Evolutionary conservation across 2,797 vertebrate genomes (phyloP).

Genomic region (Halcyon chelicuti): DNA sequence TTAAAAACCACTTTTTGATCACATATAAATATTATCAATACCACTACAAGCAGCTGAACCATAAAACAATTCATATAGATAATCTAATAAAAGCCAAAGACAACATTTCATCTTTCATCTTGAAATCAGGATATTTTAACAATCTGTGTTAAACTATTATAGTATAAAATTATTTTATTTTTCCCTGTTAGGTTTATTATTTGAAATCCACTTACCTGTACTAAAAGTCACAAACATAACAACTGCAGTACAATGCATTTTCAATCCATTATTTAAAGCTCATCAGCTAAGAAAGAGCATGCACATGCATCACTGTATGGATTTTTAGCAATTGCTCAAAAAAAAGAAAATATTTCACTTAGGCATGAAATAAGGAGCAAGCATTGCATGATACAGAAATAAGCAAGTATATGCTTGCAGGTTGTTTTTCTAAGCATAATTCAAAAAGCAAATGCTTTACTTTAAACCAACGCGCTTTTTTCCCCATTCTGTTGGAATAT

Average conservation of each 20-base stretch:
- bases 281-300: constrained; percentile 63
- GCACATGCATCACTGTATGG: constrained; percentile 74
- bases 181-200: background rate
- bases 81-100: background rate
- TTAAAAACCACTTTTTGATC: background rate
- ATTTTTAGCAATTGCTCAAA: constrained; percentile 22
- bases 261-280: constrained; percentile 41
- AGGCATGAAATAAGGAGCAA: constrained; percentile 13
- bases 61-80: background rate
- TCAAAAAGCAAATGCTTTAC: background rate
- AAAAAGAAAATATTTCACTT: background rate
- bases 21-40: accelerated
- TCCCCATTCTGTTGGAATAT: background rate
- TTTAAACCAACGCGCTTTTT: background rate
- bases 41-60: background rate
- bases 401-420: background rate
- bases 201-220: constrained; percentile 73
- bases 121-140: background rate
- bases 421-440: background rate
- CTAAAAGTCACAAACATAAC: constrained; percentile 36
- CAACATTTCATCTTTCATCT: background rate
- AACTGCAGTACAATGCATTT: constrained; percentile 55
- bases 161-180: background rate
- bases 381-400: background rate
- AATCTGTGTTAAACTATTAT: background rate